A percentile compares a stretch with the other conserved stretches of the same genome.
These are phyloP conservation scores for Lithophane socia DNA, from an alignment of 2,888 invertebrate genomes.

Conservation along the genomic window DNA sequence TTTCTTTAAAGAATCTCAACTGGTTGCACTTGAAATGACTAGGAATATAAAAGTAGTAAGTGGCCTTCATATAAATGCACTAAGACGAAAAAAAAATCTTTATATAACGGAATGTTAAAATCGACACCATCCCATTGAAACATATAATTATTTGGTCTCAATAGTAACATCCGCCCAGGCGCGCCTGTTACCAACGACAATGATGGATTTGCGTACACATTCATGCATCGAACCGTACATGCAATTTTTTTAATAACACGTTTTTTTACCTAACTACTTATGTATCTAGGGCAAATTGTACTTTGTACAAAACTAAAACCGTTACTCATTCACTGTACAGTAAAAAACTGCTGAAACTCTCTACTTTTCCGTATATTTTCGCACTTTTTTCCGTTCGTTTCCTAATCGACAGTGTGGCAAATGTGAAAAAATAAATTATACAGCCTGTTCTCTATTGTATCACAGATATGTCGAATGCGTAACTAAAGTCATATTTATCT, in stretches of 20 bases:
- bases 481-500: slow-evolving; percentile 80
- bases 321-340: slow-evolving; percentile 82
- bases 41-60: slow-evolving; percentile 89
- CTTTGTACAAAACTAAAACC: slow-evolving; percentile 90
- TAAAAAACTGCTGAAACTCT: slow-evolving; percentile 81
- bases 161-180: slow-evolving; percentile 87
- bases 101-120: slow-evolving; percentile 89
- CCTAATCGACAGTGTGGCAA: slow-evolving; percentile 84
- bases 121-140: slow-evolving; percentile 89
- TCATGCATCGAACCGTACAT: slow-evolving; percentile 85
- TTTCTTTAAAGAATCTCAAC: slow-evolving; percentile 88
- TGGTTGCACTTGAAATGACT: slow-evolving; percentile 90
- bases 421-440: slow-evolving; percentile 76
- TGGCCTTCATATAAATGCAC: slow-evolving; percentile 87
- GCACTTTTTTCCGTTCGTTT: slow-evolving; percentile 72
- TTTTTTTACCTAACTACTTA: slow-evolving; percentile 90
- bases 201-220: slow-evolving; percentile 82
- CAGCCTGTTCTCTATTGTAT: slow-evolving; percentile 87
- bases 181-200: slow-evolving; percentile 82
- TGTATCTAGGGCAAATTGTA: slow-evolving; percentile 90
- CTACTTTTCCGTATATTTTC: slow-evolving; percentile 75
- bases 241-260: slow-evolving; percentile 84
- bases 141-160: slow-evolving; percentile 90
- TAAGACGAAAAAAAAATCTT: slow-evolving; percentile 76
- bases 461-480: slow-evolving; percentile 87